These are phyloP conservation scores for Cryptocheilus praepositus DNA, from an alignment of 2,888 invertebrate genomes.

Conservation along the genomic window DNA sequence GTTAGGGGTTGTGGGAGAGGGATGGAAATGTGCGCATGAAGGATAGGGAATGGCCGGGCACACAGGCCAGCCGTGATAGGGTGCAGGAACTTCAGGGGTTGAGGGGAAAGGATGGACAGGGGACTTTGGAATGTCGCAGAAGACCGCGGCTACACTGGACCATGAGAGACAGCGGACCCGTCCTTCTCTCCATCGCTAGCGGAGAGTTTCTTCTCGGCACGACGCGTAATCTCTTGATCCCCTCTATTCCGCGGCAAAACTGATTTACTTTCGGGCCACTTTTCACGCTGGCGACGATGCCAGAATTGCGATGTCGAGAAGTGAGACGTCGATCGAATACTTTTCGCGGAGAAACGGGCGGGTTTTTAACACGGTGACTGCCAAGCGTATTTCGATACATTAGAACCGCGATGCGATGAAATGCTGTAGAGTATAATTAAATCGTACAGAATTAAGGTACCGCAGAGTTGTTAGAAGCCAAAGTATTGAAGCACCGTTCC, in stretches of 20 bases:
- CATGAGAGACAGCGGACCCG: slow-evolving; percentile 34
- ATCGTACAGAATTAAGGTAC: no score
- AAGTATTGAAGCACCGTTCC: no score
- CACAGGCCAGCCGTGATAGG: slow-evolving; percentile 60
- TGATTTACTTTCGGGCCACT: neutral
- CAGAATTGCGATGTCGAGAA: neutral
- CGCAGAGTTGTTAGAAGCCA: no score
- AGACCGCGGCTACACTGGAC: slow-evolving; percentile 52
- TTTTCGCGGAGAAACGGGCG: no score
- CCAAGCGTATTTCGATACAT: no score
- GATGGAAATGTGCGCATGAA: slow-evolving; percentile 73
- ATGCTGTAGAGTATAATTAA: no score
- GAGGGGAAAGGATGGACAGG: slow-evolving; percentile 44
- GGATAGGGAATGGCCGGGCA: slow-evolving; percentile 72
- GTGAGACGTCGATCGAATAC: no score
- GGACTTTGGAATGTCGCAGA: slow-evolving; percentile 52
- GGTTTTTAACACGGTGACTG: no score
- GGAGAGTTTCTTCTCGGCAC: no score
- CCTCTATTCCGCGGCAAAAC: slow-evolving; percentile 4
- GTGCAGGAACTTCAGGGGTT: slow-evolving; percentile 47
- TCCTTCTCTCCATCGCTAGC: slow-evolving; percentile 28
- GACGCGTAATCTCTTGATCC: slow-evolving; percentile 5
- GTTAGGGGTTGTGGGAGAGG: slow-evolving; percentile 36
- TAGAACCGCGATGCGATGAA: no score
- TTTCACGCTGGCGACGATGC: neutral